phyloP scores from a whole-genome alignment of 2,113 vertebrate species.

The Andinoacara biseriatus region DNA sequence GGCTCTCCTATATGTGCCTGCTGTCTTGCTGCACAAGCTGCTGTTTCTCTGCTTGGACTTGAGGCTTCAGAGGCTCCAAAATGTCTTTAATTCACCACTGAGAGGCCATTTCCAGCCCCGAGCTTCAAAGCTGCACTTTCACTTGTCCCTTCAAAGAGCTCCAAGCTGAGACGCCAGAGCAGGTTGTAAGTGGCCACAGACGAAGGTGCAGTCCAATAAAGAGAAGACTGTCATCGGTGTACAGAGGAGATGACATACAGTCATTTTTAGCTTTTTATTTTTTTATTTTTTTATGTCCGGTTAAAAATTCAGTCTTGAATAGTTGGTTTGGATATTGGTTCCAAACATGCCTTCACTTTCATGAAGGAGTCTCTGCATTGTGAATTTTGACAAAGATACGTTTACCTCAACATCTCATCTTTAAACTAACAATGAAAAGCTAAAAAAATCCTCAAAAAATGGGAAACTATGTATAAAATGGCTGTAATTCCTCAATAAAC shows the following conservation, averaged over 20 bases:
- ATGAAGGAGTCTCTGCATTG: accelerated
- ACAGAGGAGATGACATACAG: slow-evolving; percentile 10
- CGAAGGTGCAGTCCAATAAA: background rate
- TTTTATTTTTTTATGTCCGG: slow-evolving; percentile 30
- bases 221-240: slow-evolving; percentile 14
- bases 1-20: background rate
- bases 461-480: no score
- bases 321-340: background rate
- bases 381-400: background rate
- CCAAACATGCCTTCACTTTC: background rate
- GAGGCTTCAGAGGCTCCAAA: background rate
- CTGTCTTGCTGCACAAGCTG: background rate
- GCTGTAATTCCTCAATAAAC: no score
- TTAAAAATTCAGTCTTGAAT: background rate
- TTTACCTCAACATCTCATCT: no score
- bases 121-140: slow-evolving; percentile 54
- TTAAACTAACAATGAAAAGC: no score
- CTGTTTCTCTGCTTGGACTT: background rate
- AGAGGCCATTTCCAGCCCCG: slow-evolving; percentile 13
- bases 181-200: slow-evolving; percentile 11
- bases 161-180: slow-evolving; percentile 13
- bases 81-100: slow-evolving; percentile 3
- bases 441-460: no score
- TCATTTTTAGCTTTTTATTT: slow-evolving; percentile 22
- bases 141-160: slow-evolving; percentile 47